Percentiles rank a stretch among this genome's conserved stretches.
phyloP scores from a whole-genome alignment of 2,113 vertebrate genomes.

The Hystrix brachyura region DNA sequence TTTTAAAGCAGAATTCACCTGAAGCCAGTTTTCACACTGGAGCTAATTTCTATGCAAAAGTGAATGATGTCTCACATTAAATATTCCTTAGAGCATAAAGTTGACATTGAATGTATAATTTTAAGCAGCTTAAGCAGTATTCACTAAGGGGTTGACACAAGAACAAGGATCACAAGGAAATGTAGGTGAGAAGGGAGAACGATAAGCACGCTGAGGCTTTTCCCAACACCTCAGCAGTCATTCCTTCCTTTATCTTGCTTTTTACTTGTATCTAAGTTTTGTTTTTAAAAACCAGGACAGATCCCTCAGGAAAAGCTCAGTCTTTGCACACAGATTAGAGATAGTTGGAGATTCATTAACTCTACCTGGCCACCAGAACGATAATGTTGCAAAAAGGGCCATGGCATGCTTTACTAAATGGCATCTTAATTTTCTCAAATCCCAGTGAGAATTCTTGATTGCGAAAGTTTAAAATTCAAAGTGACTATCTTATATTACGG shows the following conservation, averaged over 20 bases:
- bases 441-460: constrained; percentile 32
- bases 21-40: constrained; percentile 84
- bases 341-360: constrained; percentile 52
- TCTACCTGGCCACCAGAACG: constrained; percentile 13
- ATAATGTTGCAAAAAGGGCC: constrained; percentile 11
- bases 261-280: constrained; percentile 59
- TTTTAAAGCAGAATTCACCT: constrained; percentile 84
- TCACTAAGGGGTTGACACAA: constrained; percentile 76
- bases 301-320: constrained; percentile 52
- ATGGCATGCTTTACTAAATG: not conserved
- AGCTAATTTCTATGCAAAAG: constrained; percentile 82
- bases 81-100: constrained; percentile 82
- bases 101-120: constrained; percentile 81
- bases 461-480: constrained; percentile 38
- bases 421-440: constrained; percentile 25
- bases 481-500: not conserved
- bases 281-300: constrained; percentile 75
- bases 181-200: constrained; percentile 76
- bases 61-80: constrained; percentile 82
- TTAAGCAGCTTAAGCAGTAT: constrained; percentile 73
- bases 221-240: constrained; percentile 66
- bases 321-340: not conserved
- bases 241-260: constrained; percentile 52
- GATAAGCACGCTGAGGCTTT: constrained; percentile 53
- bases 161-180: constrained; percentile 77